Evolutionary conservation across 2,888 invertebrate genomes (phyloP), one percentile per base, ranked within the genome.

Genomic region (Catocala nupta): DNA sequence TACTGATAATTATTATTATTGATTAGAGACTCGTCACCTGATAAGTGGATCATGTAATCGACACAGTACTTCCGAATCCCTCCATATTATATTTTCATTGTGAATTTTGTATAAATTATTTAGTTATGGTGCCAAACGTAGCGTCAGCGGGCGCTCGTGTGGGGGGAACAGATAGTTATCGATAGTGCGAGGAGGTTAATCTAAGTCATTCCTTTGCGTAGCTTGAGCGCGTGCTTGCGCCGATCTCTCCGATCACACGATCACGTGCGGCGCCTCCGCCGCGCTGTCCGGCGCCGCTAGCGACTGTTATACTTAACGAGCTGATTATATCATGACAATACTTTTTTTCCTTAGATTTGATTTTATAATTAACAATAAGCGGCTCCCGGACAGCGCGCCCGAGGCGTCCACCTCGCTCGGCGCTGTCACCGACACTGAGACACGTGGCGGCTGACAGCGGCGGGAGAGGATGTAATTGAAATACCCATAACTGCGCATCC

Each of bases 171-270:
- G 43, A 59, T 42, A 45, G 54, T 34, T 45, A 60, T 71, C 64
- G 63, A 72, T 74, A 70, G 80, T 67, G 63, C 75, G 80, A 78
- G 78, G 81, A 80, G 82, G 75, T 77, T 49, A 63, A 82, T 87
- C 85, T 88, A 87, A 89, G 90, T 90, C 89, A 90, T 89, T 90
- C 90, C 90, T 86, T 82, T 83, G 83, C 81, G 83, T 81, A 82
- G 83, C 80, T 83, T 70, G 77, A 69, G 81, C 77, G 78, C 74
- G 81, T 33, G 74, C 79, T 65, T 59, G 47, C 53, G 80, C 71
- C 73, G 70, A n/a, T 53, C 63, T 44, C n/a, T 43, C 43, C 53
- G 34, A 16, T 48, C 47, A 12, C 6, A 7, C 45, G 16, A 25
- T 25, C n/a, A 25, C 7, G 13, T 11, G 33, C n/a, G 33, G 25